These are phyloP conservation scores for Pipistrellus pipistrellus DNA, from an alignment of 2,797 vertebrate genomes.

Conservation along the genomic window DNA sequence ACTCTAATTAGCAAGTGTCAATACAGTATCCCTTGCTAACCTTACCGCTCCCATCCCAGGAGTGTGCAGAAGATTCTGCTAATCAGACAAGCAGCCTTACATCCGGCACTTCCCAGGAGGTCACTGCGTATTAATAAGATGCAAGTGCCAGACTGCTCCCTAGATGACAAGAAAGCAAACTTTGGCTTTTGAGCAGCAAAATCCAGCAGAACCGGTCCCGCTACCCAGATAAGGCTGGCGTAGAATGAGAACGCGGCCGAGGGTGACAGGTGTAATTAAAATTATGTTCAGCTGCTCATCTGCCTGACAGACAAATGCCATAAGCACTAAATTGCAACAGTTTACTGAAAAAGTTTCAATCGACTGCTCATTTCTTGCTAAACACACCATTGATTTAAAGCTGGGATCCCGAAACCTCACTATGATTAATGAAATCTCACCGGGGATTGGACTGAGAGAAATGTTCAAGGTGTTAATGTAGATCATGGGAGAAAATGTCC, in stretches of 20 bases:
- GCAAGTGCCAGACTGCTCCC: slow-evolving; percentile 63
- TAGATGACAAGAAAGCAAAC: slow-evolving; percentile 69
- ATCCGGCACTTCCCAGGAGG: slow-evolving; percentile 75
- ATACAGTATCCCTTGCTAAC: slow-evolving; percentile 59
- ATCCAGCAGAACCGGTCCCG: slow-evolving; percentile 71
- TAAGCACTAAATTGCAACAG: slow-evolving; percentile 83
- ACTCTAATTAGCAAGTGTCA: slow-evolving; percentile 78
- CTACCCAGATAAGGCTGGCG: slow-evolving; percentile 76
- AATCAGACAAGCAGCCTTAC: slow-evolving; percentile 61
- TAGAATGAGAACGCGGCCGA: slow-evolving; percentile 79
- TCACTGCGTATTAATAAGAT: slow-evolving; percentile 75
- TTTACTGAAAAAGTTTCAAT: slow-evolving; percentile 79
- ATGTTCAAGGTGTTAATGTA: slow-evolving; percentile 62
- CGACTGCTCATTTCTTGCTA: slow-evolving; percentile 82
- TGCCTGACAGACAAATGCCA: slow-evolving; percentile 86
- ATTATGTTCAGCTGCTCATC: slow-evolving; percentile 84
- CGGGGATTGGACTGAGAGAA: slow-evolving; percentile 61
- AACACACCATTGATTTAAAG: slow-evolving; percentile 80
- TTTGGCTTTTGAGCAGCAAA: slow-evolving; percentile 78
- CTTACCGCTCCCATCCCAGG: slow-evolving; percentile 70
- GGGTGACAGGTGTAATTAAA: slow-evolving; percentile 87
- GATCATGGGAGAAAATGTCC: neutral
- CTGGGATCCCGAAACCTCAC: slow-evolving; percentile 73
- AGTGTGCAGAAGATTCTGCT: slow-evolving; percentile 76
- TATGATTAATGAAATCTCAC: slow-evolving; percentile 80